A percentile compares a stretch with the other conserved stretches of the same genome.
Evolutionary conservation across 2,113 vertebrate genomes (phyloP).

Genomic region (Oostethus manadensis): DNA sequence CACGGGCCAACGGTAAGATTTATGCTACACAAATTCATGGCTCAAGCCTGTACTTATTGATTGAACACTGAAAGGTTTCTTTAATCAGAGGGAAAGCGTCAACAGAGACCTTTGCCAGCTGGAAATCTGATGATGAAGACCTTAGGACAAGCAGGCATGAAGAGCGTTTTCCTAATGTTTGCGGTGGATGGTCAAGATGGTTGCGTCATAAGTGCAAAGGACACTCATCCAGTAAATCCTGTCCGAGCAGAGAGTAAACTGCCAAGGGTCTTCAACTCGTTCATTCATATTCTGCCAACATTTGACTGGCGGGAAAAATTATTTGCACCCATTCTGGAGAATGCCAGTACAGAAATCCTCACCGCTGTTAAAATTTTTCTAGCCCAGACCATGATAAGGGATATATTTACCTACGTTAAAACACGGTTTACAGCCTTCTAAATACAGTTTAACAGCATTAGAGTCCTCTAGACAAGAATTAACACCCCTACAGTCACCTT

Average conservation of each 20-base stretch:
- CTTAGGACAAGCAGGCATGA: background rate
- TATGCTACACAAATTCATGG: conserved; percentile 49
- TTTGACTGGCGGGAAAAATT: background rate
- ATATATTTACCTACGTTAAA: no score
- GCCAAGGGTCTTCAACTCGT: conserved; percentile 38
- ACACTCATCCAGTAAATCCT: conserved; percentile 67
- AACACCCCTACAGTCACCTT: no score
- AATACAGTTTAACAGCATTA: no score
- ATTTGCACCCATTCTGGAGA: no score
- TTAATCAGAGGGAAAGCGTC: conserved; percentile 61
- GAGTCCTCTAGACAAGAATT: no score
- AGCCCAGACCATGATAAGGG: no score
- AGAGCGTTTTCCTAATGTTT: background rate
- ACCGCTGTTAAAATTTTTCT: no score
- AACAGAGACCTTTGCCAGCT: conserved; percentile 35
- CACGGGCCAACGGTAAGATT: conserved; percentile 58
- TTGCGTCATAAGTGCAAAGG: conserved; percentile 51
- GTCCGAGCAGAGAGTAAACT: conserved; percentile 64
- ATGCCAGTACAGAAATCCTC: no score
- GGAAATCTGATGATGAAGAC: conserved; percentile 36
- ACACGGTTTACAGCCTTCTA: no score
- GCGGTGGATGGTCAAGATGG: conserved; percentile 50
- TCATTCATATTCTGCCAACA: conserved; percentile 19
- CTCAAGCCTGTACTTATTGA: conserved; percentile 58
- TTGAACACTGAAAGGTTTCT: conserved; percentile 61